Evolutionary conservation across 1,140 invertebrate genomes (phyloP), one percentile per base, ranked within the genome.

Genomic region (Idris sp.): DNA sequence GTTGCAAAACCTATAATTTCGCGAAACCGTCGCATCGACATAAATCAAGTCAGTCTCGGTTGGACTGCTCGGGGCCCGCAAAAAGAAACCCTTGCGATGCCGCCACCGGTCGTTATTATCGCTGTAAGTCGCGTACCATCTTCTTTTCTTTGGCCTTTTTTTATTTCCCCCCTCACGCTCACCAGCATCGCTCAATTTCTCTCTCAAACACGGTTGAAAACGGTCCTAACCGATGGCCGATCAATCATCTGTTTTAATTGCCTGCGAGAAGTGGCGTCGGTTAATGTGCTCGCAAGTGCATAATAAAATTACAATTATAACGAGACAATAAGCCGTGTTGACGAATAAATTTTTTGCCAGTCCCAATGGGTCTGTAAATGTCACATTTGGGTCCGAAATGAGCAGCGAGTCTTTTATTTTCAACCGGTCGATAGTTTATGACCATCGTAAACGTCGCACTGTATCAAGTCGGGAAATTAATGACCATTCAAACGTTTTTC

Each of bases 201-300:
- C n/a, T n/a, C n/a, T n/a, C n/a, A n/a, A n/a, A n/a, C n/a, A n/a
- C n/a, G n/a, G n/a, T n/a, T n/a, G n/a, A n/a, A n/a, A n/a, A n/a
- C n/a, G n/a, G n/a, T n/a, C n/a, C n/a, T n/a, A n/a, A n/a, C n/a
- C n/a, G n/a, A n/a, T n/a, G n/a, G n/a, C 53, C 76, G 64, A 83
- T 83, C 81, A 82, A 83, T 83, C 81, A 83, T 73, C 33, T 35
- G 41, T 77, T 83, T 83, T 83, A 83, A 83, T 84, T 84, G 79
- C 71, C 73, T 74, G 43, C 56, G 81, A 82, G 79, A n/a, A n/a
- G n/a, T 80, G 74, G 74, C 69, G 38, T 76, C 49, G 74, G 79
- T 80, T 82, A 59, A 83, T 67, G 72, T 62, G 78, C 74, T 77
- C 46, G 30, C 49, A 46, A 40, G 43, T 56, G 51, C 40, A 61